phyloP scores from a whole-genome alignment of 1,140 invertebrate species.

The Phymastichus coffea region DNA sequence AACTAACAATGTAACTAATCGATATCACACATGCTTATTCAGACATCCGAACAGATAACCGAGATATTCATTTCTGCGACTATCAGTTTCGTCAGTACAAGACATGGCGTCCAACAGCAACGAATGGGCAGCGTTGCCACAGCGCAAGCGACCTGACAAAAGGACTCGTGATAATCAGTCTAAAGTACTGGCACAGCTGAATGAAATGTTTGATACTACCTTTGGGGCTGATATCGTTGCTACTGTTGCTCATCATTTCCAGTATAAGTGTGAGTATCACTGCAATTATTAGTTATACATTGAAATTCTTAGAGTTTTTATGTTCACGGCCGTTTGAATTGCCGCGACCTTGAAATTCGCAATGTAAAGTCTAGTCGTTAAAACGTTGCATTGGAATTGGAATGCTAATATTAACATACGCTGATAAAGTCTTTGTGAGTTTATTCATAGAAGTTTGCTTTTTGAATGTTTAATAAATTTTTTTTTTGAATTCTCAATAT shows the following conservation, averaged over 20 bases:
- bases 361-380: neutral
- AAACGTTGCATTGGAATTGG: too few relatives aligned
- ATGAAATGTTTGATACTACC: constrained; percentile 42
- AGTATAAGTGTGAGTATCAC: constrained; percentile 43
- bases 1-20: too few relatives aligned
- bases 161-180: constrained; percentile 32
- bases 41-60: too few relatives aligned
- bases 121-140: neutral
- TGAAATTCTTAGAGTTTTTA: neutral
- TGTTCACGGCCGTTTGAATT: constrained; percentile 1
- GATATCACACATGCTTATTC: too few relatives aligned
- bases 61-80: too few relatives aligned
- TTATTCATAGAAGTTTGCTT: too few relatives aligned
- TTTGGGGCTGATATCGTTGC: constrained; percentile 42
- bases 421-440: neutral
- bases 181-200: constrained; percentile 34
- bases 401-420: too few relatives aligned
- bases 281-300: neutral
- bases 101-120: too few relatives aligned
- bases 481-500: neutral
- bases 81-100: too few relatives aligned
- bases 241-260: constrained; percentile 42
- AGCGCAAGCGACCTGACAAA: constrained; percentile 28
- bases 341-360: neutral
- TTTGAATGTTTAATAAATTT: too few relatives aligned